Conservation (phyloP, 2,113 vertebrate genomes). For the Isurus oxyrinchus region DNA sequence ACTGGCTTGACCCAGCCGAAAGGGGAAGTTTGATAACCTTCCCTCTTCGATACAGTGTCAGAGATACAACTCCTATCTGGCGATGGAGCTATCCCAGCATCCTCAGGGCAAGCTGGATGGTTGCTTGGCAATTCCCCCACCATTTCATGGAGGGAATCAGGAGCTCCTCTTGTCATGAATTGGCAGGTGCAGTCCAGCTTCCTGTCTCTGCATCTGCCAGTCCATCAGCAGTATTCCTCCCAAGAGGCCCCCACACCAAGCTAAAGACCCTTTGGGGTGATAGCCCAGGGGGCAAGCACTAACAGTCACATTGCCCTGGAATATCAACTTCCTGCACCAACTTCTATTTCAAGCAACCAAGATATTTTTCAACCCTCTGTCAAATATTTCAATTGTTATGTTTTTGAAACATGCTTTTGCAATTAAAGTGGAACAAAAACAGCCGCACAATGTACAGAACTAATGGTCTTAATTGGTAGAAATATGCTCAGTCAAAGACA, state of each 20-base stretch:
- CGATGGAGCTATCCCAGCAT: too few species aligned
- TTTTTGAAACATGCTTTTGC: conserved; percentile 19
- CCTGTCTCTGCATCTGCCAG: neutral
- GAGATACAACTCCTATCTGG: neutral
- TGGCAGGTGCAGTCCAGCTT: neutral
- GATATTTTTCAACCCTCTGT: conserved; percentile 11
- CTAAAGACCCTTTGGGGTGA: neutral
- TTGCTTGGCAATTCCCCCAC: neutral
- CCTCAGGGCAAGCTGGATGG: neutral
- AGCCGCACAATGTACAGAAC: neutral
- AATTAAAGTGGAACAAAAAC: conserved; percentile 32
- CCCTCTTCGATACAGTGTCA: neutral
- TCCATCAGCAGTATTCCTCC: neutral
- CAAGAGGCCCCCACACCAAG: neutral
- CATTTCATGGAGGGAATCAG: neutral
- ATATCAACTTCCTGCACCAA: neutral
- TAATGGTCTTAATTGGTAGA: conserved; percentile 34
- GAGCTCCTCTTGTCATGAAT: neutral
- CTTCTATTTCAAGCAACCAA: neutral
- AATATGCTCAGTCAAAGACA: conserved; percentile 22
- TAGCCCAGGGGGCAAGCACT: neutral
- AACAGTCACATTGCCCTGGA: neutral
- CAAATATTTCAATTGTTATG: conserved; percentile 20
- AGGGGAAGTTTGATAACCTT: neutral
- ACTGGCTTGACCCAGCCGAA: neutral